These are phyloP conservation scores for Takifugu flavidus DNA, from an alignment of 2,113 vertebrate species.

Conservation along the genomic window DNA sequence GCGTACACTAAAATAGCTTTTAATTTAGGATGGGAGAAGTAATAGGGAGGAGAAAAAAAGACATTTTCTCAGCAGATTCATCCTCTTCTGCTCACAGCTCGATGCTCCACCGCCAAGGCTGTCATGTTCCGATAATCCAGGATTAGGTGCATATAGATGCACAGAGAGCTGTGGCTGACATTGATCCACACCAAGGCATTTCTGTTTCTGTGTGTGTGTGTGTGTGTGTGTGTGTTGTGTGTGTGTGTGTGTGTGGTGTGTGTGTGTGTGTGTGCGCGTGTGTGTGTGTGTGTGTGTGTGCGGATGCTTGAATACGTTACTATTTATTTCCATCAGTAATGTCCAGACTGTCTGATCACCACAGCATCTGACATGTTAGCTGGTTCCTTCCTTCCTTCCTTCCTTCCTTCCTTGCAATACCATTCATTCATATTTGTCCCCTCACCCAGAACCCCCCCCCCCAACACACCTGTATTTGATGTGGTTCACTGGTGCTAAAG, in stretches of 20 bases:
- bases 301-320: background rate
- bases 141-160: constrained; percentile 12
- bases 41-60: constrained; percentile 2
- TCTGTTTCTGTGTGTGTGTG: constrained; percentile 2
- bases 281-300: background rate
- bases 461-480: too few relatives aligned
- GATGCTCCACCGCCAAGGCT: background rate
- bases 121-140: constrained; percentile 30
- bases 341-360: too few relatives aligned
- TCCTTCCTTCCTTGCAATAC: too few relatives aligned
- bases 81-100: background rate
- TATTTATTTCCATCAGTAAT: too few relatives aligned
- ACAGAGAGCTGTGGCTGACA: constrained; percentile 10
- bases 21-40: constrained; percentile 25
- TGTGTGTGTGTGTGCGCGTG: too few relatives aligned
- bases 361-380: too few relatives aligned
- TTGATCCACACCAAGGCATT: constrained; percentile 8
- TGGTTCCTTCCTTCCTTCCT: too few relatives aligned
- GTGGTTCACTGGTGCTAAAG: too few relatives aligned
- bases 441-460: too few relatives aligned
- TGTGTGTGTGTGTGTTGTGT: constrained; percentile 22
- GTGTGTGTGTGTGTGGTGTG: constrained; percentile 9
- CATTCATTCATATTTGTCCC: too few relatives aligned
- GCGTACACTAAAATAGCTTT: constrained; percentile 41
- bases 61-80: constrained; percentile 12